Conservation (phyloP, 2,797 vertebrate genomes). For the Mormyrus hasselquistii region DNA sequence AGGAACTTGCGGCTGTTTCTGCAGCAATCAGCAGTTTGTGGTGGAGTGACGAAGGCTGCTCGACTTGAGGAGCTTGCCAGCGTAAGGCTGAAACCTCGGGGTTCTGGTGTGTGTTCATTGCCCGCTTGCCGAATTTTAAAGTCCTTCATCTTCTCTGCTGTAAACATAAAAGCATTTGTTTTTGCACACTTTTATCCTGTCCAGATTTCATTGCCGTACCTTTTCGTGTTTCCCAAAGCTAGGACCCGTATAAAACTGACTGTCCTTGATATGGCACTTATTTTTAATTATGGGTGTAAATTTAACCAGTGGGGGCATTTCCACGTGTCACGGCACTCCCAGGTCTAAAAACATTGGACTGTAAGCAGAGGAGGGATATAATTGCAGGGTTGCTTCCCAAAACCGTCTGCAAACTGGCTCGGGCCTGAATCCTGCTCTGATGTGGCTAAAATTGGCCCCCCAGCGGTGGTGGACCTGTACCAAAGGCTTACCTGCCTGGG, state of each 20-base stretch:
- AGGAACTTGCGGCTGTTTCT: background rate
- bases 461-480: background rate
- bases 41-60: background rate
- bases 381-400: background rate
- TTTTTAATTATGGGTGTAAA: background rate
- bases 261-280: background rate
- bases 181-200: background rate
- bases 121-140: background rate
- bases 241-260: background rate
- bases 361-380: background rate
- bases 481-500: background rate
- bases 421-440: background rate
- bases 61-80: background rate
- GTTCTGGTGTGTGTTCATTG: background rate
- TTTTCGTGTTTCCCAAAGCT: background rate
- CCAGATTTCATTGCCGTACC: background rate
- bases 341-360: background rate
- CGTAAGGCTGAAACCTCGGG: background rate
- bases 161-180: background rate
- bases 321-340: background rate
- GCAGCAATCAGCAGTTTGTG: background rate
- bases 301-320: background rate
- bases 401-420: background rate
- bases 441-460: background rate
- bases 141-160: background rate